Conservation (phyloP, 1,140 invertebrate genomes). For the Trigoniulus corallinus region DNA sequence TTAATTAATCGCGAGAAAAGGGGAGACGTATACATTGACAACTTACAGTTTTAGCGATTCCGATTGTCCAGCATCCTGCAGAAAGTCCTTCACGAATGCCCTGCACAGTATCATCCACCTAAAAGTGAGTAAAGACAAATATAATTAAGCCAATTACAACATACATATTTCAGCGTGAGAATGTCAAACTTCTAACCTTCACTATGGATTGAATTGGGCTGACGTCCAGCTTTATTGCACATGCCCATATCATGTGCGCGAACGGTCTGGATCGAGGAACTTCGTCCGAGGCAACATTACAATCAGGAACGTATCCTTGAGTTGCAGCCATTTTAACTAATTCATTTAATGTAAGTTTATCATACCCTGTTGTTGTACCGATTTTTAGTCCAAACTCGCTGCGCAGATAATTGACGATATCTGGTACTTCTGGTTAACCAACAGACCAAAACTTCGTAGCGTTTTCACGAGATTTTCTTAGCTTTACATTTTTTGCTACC, state of each 20-base stretch:
- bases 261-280: slow-evolving; percentile 27
- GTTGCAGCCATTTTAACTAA: slow-evolving; percentile 8
- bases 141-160: too few species aligned
- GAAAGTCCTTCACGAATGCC: slow-evolving; percentile 27
- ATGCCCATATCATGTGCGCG: slow-evolving; percentile 29
- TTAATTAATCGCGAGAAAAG: neutral
- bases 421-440: slow-evolving; percentile 13
- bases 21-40: neutral
- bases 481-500: too few species aligned
- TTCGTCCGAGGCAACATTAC: slow-evolving; percentile 26
- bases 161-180: too few species aligned
- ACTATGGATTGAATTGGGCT: slow-evolving; percentile 25
- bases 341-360: slow-evolving; percentile 8
- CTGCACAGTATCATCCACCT: slow-evolving; percentile 26
- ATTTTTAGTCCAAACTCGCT: slow-evolving; percentile 10
- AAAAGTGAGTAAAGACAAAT: too few species aligned
- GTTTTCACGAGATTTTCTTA: neutral
- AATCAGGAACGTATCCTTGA: slow-evolving; percentile 26
- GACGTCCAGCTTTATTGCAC: slow-evolving; percentile 25
- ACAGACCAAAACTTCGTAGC: neutral
- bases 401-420: slow-evolving; percentile 14
- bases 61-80: slow-evolving; percentile 30
- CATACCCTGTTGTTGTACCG: slow-evolving; percentile 14
- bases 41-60: slow-evolving; percentile 21
- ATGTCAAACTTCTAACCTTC: slow-evolving; percentile 18